Evolutionary conservation across 2,113 vertebrate genomes (phyloP), one percentile per base, ranked within the genome.

Genomic region (Leptobrachium leishanense): DNA sequence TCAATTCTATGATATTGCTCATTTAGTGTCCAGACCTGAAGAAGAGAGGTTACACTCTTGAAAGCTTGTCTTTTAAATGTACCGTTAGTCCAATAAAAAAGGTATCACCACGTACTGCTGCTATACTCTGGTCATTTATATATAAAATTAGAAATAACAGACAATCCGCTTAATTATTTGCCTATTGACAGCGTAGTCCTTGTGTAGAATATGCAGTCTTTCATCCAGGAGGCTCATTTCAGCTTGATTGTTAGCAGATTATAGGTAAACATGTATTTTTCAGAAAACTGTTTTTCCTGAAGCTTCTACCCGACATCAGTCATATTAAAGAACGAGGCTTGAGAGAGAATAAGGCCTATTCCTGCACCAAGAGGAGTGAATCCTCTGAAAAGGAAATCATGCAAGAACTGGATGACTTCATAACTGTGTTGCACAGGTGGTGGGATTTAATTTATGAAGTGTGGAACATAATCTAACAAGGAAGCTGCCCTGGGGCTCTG

Each of bases 381-480:
- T 31, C n/a, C 11, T n/a, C 12, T 43, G 59, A 31, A n/a, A 31
- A 40, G 55, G 6, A 44, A 55, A 65, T 13, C 31, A 72, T n/a
- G 57, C 55, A n/a, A n/a, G 15, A 66, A 39, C 44, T 53, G 59
- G 39, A 8, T 53, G 43, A 54, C 62, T 43, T 65, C 6, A 31
- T 78, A 72, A 46, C 57, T 74, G 13, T 64, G 43, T 62, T 74
- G 59, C 59, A 64, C 76, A 50, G 67, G 68, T 77, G 76, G 8
- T 64, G 59, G 62, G 63, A 20, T 72, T 43, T 72, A 72, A 72
- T 72, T 79, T 50, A 50, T 72, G 43, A 4, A 53, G 59, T 72
- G 44, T 63, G 68, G 40, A 63, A 53, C 55, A 46, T 64, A 7
- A 71, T 46, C 68, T 72, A 71, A 71, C 63, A 64, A 69, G 66